Base-by-base conservation (phyloP, 53 echinoderm and acorn worm genomes). In the Echinometra lucunter region DNA sequence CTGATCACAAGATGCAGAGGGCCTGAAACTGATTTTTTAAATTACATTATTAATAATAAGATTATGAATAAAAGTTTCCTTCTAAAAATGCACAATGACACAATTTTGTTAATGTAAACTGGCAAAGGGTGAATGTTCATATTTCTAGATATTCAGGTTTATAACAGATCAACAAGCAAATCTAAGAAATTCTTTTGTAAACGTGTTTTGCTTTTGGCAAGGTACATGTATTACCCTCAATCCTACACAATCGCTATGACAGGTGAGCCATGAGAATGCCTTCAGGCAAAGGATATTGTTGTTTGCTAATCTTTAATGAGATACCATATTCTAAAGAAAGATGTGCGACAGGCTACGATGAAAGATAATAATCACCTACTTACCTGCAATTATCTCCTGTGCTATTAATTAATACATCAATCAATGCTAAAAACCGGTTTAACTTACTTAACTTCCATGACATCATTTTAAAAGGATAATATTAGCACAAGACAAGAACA, bases 281-380 rank as follows among this genome's bases (percentile, higher is more conserved):
- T 21, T n/a, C 45, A 49, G 85, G 85, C 30, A 0, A 28, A 27
- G 85, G 85, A 47, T 27, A 85, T 28, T n/a, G 47, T 49, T 85
- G 30, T 85, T 85, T 85, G 85, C 85, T 85, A 85, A 49, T 85
- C 85, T 49, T 49, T 85, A 8, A 47, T 49, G 49, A 85, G 85
- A 47, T 83, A n/a, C 28, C 28, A 5, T 83, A 21, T 88, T 56
- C 53, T 88, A 49, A 30, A 56, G 49, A 47, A 88, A 27, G 56
- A 58, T 60, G 11, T 12, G 60, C 37, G 60, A 58, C 60, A 60
- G 9, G 57, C 37, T 13, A 23, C 40, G 89, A 58, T 89, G 89
- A 89, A 21, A 89, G 89, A 89, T 89, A 37, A 38, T 89, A 89
- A 89, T 89, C 89, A 89, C 8, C 89, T 19, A 89, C 85, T 85